Percentiles rank a stretch among this genome's conserved stretches.
Evolutionary conservation across 92 coral and sea anemone species (phyloP).

Genomic region (Umimayanthus chanpuru): DNA sequence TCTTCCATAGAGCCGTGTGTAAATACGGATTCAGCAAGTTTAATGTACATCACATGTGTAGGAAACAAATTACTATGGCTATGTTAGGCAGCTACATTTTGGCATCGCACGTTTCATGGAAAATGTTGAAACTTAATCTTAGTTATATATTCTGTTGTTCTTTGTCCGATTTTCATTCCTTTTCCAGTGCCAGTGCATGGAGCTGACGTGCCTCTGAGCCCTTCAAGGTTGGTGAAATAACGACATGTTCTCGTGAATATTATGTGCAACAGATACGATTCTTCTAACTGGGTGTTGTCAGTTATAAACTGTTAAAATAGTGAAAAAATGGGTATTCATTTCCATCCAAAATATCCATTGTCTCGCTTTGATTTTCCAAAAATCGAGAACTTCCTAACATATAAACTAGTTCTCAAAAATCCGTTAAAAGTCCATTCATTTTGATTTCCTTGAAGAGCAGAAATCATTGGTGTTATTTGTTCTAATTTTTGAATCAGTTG

Average conservation of each 20-base stretch:
- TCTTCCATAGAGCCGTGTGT: too few relatives aligned
- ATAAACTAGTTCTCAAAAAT: not conserved
- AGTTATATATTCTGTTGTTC: not conserved
- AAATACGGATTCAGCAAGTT: too few relatives aligned
- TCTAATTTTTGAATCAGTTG: too few relatives aligned
- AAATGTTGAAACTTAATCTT: too few relatives aligned
- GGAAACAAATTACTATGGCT: too few relatives aligned
- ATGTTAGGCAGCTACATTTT: too few relatives aligned
- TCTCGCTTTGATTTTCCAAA: not conserved
- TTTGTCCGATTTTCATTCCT: not conserved
- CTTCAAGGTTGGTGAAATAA: conserved; percentile 33
- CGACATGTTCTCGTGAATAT: not conserved
- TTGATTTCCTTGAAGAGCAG: conserved; percentile 1
- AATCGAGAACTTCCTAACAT: not conserved
- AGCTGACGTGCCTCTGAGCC: conserved; percentile 15
- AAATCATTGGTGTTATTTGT: not conserved
- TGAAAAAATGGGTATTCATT: too few relatives aligned
- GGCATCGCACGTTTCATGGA: too few relatives aligned
- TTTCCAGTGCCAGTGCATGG: conserved; percentile 22
- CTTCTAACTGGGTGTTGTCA: too few relatives aligned
- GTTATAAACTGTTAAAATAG: too few relatives aligned
- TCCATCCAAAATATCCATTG: not conserved
- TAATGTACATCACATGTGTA: too few relatives aligned
- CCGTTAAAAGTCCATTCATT: not conserved
- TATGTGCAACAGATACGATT: too few relatives aligned